phyloP scores from a whole-genome alignment of 2,113 vertebrate genomes.

The Pavo muticus region DNA sequence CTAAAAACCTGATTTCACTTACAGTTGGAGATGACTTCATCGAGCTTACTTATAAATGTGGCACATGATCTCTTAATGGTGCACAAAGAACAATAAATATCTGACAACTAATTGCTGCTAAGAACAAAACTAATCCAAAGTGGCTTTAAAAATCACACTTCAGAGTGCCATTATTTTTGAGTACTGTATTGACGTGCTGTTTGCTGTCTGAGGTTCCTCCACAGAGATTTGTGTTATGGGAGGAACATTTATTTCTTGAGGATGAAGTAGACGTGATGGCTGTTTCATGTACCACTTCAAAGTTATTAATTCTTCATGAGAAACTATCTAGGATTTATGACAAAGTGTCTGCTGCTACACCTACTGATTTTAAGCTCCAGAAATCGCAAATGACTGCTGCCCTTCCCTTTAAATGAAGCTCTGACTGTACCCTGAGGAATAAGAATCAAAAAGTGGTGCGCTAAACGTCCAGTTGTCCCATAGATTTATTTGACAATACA shows the following conservation, averaged over 20 bases:
- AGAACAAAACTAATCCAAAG: conserved; percentile 23
- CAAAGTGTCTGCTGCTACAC: neutral
- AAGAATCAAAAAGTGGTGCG: neutral
- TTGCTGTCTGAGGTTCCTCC: neutral
- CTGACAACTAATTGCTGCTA: conserved; percentile 36
- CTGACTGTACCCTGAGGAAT: conserved; percentile 13
- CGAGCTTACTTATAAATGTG: conserved; percentile 17
- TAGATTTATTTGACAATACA: conserved; percentile 8
- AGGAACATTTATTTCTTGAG: conserved; percentile 28
- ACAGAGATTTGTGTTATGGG: neutral
- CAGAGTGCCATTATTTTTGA: neutral
- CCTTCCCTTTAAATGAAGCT: neutral
- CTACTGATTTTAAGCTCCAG: neutral
- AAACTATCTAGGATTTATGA: neutral
- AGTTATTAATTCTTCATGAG: conserved; percentile 58
- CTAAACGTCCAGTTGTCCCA: neutral
- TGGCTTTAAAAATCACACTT: conserved; percentile 35
- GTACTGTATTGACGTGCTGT: neutral
- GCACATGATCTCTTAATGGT: conserved; percentile 42
- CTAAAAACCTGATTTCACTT: conserved; percentile 38
- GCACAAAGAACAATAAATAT: conserved; percentile 36
- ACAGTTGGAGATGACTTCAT: conserved; percentile 8
- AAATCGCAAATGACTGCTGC: neutral
- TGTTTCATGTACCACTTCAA: conserved; percentile 13
- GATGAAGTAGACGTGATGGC: conserved; percentile 56